A percentile compares a stretch with the other conserved stretches of the same genome.
These are phyloP conservation scores for Pseudotriccus pelzelni DNA, from an alignment of 2,797 vertebrate genomes.

Conservation along the genomic window DNA sequence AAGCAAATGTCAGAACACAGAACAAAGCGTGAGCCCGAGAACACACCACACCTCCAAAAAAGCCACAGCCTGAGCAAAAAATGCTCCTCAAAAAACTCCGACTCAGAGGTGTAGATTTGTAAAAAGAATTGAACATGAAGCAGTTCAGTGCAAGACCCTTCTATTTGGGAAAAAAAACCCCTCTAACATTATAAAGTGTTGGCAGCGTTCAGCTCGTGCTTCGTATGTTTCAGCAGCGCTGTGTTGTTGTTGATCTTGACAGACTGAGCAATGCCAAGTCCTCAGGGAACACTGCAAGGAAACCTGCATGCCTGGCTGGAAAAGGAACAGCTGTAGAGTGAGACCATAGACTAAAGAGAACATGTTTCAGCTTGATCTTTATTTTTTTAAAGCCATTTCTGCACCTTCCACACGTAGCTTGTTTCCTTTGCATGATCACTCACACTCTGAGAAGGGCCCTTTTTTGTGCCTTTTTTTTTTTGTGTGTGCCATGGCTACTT, in stretches of 20 bases:
- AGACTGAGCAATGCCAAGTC: neutral
- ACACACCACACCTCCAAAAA: fast-evolving
- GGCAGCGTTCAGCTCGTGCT: neutral
- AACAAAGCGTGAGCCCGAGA: neutral
- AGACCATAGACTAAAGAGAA: neutral
- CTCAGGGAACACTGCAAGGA: neutral
- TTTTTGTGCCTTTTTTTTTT: neutral
- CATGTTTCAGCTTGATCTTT: neutral
- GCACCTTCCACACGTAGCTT: neutral
- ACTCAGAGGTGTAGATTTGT: neutral
- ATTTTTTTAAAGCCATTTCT: neutral
- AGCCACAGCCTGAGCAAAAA: neutral
- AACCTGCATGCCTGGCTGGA: slow-evolving; percentile 4
- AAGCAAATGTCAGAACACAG: neutral
- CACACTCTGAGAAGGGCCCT: fast-evolving
- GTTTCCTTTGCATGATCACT: neutral
- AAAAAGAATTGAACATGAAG: neutral
- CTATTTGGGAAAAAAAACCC: fast-evolving
- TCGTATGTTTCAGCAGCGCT: neutral
- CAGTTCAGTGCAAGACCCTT: neutral
- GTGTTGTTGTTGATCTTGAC: neutral
- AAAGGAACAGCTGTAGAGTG: slow-evolving; percentile 14
- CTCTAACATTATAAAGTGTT: neutral
- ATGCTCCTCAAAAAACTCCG: neutral
- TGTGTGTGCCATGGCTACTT: neutral